Conservation (phyloP, 2,888 invertebrate species). For the Hypselothyrea guttata region DNA sequence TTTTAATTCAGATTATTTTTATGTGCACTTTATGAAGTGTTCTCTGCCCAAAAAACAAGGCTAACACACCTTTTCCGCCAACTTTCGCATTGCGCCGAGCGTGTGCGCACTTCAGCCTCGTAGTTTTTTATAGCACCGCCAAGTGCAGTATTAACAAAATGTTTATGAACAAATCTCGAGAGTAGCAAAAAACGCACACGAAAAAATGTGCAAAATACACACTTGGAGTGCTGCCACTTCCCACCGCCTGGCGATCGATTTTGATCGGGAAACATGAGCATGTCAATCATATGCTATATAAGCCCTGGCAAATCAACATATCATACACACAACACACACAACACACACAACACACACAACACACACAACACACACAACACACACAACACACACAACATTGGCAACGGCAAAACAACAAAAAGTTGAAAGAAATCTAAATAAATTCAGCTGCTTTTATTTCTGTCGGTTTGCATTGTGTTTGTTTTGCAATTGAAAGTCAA, state of each 20-base stretch:
- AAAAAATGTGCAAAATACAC: slow-evolving; percentile 38
- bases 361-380: not conserved
- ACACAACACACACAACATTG: slow-evolving; percentile 2
- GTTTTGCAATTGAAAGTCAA: slow-evolving; percentile 61
- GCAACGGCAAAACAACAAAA: slow-evolving; percentile 5
- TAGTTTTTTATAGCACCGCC: slow-evolving; percentile 20
- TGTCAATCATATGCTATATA: slow-evolving; percentile 41
- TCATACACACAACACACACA: slow-evolving; percentile 14
- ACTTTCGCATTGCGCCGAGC: slow-evolving; percentile 21
- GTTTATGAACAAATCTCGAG: slow-evolving; percentile 30
- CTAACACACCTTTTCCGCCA: slow-evolving; percentile 29
- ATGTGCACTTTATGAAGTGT: not conserved
- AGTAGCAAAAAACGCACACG: slow-evolving; percentile 3
- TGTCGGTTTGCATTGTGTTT: slow-evolving; percentile 30
- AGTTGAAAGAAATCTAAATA: slow-evolving; percentile 34
- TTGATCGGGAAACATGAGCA: slow-evolving; percentile 38
- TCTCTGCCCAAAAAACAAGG: slow-evolving; percentile 16
- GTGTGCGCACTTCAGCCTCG: slow-evolving; percentile 30
- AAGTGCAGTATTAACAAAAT: slow-evolving; percentile 48
- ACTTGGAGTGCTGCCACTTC: slow-evolving; percentile 44
- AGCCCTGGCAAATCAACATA: slow-evolving; percentile 45
- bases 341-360: slow-evolving; percentile 23
- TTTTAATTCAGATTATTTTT: too few relatives aligned
- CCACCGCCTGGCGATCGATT: slow-evolving; percentile 35
- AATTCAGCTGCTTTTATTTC: slow-evolving; percentile 51